Evolutionary conservation across 2,113 vertebrate species (phyloP), one percentile per base, ranked within the genome.

Genomic region (Orthonyx spaldingii): DNA sequence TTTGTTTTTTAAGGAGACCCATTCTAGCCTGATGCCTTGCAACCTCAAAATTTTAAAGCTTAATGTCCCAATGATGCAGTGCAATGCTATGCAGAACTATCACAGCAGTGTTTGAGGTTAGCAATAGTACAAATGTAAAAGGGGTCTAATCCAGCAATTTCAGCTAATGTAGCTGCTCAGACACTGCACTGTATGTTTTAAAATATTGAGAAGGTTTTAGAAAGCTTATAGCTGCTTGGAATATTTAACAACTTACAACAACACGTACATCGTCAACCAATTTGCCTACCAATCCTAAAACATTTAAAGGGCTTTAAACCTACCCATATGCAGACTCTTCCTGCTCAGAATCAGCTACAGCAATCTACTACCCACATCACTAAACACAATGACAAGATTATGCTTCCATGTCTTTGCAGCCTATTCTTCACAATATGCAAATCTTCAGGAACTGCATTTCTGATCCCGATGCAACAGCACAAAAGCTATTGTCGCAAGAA

Each of bases 401-500:
- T 79, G 71, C 94, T 89, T 71, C 92, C 66, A 26, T 80, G 78
- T 74, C 92, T 90, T 77, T 78, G 72, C 69, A 93, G 74, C 69
- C 94, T 92, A 30, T 95, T 96, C 93, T 93, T 94, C 66, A 57
- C 33, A 72, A 44, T 74, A 94, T 84, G 89, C 78, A 96, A 88
- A 93, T 93, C 77, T 94, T 59, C 75, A 84, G 92, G 87, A 96
- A 50, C 81, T 66, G 78, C 72, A 70, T 91, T 94, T 94, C 77
- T 91, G 74, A 84, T 94, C 77, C 89, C 17, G 3, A 76, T 87
- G 89, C 84, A 92, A 86, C 50, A 65, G 80, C 80, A 96, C 87
- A 92, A 96, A 96, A 91, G 74, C 84, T 57, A 71, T 22, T 94
- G 90, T 87, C 1, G 16, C 78, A 80, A 88, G 90, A 86, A 91